Conservation (phyloP, 37 sponge, comb jelly and placozoan genomes). For the Cladorhizidae sp. region DNA sequence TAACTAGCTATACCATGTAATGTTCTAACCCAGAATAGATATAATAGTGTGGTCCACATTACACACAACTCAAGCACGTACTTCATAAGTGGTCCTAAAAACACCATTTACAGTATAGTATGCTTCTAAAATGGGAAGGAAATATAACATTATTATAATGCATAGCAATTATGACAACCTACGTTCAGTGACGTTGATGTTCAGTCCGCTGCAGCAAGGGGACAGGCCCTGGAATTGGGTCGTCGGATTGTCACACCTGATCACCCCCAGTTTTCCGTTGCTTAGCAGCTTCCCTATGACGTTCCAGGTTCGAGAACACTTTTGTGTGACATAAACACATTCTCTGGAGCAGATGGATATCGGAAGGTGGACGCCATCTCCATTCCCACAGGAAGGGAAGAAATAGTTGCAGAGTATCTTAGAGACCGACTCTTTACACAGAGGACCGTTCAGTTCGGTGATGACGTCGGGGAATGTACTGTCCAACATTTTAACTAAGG, state of each 20-base stretch:
- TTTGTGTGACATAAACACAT: background rate
- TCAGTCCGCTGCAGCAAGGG: conserved; percentile 14
- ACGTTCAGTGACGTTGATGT: background rate
- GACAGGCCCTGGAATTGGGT: background rate
- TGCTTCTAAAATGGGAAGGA: too few relatives aligned
- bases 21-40: too few relatives aligned
- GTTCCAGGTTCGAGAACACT: conserved; percentile 3
- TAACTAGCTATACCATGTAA: too few relatives aligned
- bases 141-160: too few relatives aligned
- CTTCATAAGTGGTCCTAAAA: too few relatives aligned
- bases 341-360: conserved; percentile 8
- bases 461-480: background rate
- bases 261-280: background rate
- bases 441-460: background rate
- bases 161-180: too few relatives aligned
- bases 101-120: too few relatives aligned
- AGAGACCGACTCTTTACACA: background rate
- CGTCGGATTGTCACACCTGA: background rate
- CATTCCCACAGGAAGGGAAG: conserved; percentile 20
- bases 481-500: background rate
- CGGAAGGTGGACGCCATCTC: conserved; percentile 2
- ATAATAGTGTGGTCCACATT: too few relatives aligned
- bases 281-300: background rate
- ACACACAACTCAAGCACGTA: too few relatives aligned
- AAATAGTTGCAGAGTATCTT: conserved; percentile 17